Evolutionary conservation across 2,888 invertebrate species (phyloP).

Genomic region (Oligia strigilis): DNA sequence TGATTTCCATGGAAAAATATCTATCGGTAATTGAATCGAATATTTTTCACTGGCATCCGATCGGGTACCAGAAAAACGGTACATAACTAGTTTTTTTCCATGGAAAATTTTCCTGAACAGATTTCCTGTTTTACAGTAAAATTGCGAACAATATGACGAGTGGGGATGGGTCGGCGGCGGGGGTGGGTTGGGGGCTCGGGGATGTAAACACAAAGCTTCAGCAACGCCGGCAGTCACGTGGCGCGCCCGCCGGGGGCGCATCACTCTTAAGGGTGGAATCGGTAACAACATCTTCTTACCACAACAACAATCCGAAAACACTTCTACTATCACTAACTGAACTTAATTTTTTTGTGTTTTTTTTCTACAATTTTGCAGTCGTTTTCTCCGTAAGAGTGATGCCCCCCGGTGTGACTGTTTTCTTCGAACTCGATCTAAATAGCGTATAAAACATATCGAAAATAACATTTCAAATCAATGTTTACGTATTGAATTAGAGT

Average conservation of each 20-base stretch:
- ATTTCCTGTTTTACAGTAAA: conserved; percentile 62
- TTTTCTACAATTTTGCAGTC: background rate
- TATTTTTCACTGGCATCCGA: conserved; percentile 4
- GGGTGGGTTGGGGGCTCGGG: conserved; percentile 67
- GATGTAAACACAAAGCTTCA: conserved; percentile 88
- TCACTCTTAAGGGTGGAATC: conserved; percentile 87
- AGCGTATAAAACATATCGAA: conserved; percentile 68
- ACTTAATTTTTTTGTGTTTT: background rate
- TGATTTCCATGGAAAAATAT: background rate
- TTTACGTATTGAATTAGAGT: conserved; percentile 86
- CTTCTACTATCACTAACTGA: conserved; percentile 31
- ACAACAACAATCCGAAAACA: conserved; percentile 46
- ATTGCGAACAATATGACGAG: conserved; percentile 67
- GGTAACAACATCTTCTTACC: conserved; percentile 65
- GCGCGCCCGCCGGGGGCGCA: conserved; percentile 89
- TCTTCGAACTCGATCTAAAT: conserved; percentile 62
- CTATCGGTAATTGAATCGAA: conserved; percentile 6
- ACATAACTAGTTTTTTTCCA: conserved; percentile 9
- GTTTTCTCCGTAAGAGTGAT: conserved; percentile 84
- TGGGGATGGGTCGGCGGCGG: conserved; percentile 68
- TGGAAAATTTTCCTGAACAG: conserved; percentile 39
- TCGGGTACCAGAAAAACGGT: background rate
- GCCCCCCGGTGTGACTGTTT: conserved; percentile 77
- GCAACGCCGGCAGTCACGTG: conserved; percentile 89
- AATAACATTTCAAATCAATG: conserved; percentile 61